Base-by-base conservation (phyloP, 1,140 invertebrate species). In the Apis laboriosa region DNA sequence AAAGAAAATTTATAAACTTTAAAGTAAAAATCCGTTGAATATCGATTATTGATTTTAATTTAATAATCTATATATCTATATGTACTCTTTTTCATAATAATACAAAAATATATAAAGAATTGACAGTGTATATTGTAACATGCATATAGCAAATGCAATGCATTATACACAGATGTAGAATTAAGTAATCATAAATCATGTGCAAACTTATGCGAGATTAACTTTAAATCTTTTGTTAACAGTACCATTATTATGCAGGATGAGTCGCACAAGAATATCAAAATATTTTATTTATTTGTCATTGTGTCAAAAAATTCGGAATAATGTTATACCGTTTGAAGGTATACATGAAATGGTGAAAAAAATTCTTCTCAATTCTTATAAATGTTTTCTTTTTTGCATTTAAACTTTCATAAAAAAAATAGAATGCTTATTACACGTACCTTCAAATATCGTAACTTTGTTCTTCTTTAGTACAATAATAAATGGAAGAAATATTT, bases 131-230 rank as follows among this genome's bases (percentile, higher is more conserved):
- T 73, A 73, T 66, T 58, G 28, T 61, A 24, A 61, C 58, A 64
- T n/a, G 17, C 43, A 13, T 80, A 12, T 63, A 63, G 9, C 28
- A 73, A 80, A 64, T 67, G 17, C 13, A 28, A n/a, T 56, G 21
- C 13, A 21, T n/a, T 24, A 58, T 28, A 70, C 43, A 58, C 21
- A 56, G 68, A 55, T 43, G 21, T 81, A 68, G 63, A 60, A 68
- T 60, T 77, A 76, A 77, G 15, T 60, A 60, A 28, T 51, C 0
- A 77, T 43, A 68, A 82, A 51, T 60, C 43, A 77, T 67, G 80
- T 68, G 73, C 80, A 77, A 77, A 60, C 43, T 21, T 53, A 43
- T 13, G 15, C 15, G 17, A 66, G 7, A 43, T 21, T 80, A 70
- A 68, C 58, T 68, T 60, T 24, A 60, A 60, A 43, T 76, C 7